phyloP scores from a whole-genome alignment of 2,113 vertebrate genomes.

The Callithrix jacchus region DNA sequence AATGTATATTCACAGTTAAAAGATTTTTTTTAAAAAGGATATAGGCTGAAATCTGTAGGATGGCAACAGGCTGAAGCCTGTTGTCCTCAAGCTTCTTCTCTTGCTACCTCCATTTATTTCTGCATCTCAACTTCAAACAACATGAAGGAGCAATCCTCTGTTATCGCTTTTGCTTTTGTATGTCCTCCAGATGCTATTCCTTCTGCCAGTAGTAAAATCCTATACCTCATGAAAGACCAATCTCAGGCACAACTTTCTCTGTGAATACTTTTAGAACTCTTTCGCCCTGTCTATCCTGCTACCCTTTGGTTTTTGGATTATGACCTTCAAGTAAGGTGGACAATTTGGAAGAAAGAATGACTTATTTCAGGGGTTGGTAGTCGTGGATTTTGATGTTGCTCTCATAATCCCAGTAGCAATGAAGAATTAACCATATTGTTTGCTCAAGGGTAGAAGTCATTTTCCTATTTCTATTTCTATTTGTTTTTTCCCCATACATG shows the following conservation, averaged over 20 bases:
- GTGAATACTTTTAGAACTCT: background rate
- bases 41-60: too few species aligned
- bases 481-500: background rate
- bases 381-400: background rate
- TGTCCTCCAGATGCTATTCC: background rate
- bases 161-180: background rate
- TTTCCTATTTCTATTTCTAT: background rate
- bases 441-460: background rate
- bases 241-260: background rate
- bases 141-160: background rate
- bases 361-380: background rate
- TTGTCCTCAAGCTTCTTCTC: background rate
- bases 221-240: background rate
- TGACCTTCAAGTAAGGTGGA: background rate
- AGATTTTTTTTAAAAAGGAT: too few species aligned
- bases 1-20: too few species aligned
- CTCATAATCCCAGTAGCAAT: background rate
- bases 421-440: background rate
- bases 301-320: background rate
- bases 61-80: background rate
- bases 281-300: background rate
- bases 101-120: background rate
- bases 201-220: background rate
- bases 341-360: background rate
- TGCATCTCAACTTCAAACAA: background rate